Conservation (phyloP, 2,888 invertebrate species). For the Melipona beecheii region DNA sequence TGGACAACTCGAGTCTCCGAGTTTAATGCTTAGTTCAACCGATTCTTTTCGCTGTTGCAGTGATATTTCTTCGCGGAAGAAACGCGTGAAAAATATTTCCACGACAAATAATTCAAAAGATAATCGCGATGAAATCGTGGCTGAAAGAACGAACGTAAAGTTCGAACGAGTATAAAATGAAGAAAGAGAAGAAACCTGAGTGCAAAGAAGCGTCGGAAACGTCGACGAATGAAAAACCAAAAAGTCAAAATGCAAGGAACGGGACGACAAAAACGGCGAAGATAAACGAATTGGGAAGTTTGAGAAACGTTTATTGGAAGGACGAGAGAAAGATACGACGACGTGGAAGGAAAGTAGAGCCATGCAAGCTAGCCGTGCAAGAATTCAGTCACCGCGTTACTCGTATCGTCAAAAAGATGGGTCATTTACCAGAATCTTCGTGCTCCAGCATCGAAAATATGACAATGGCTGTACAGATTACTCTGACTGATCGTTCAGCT, state of each 20-base stretch:
- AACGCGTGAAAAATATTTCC: too few relatives aligned
- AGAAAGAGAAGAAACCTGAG: too few relatives aligned
- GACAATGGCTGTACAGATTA: background rate
- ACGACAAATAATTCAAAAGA: background rate
- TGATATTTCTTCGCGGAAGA: background rate
- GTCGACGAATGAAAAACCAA: background rate
- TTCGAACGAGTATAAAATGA: background rate
- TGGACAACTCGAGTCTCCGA: too few relatives aligned
- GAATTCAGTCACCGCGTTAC: slow-evolving; percentile 50
- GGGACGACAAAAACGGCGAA: background rate
- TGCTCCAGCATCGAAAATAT: background rate
- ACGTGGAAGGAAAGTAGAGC: slow-evolving; percentile 14
- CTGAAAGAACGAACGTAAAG: background rate
- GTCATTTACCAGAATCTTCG: slow-evolving; percentile 2
- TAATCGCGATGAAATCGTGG: background rate
- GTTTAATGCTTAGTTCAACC: too few relatives aligned
- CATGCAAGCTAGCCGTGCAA: slow-evolving; percentile 29
- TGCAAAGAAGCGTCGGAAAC: background rate
- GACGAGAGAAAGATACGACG: background rate
- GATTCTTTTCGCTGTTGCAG: too few relatives aligned
- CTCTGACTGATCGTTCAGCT: background rate
- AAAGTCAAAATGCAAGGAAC: background rate
- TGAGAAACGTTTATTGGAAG: background rate
- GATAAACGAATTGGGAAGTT: background rate
- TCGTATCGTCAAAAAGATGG: slow-evolving; percentile 21